These are phyloP conservation scores for Neofelis nebulosa DNA, from an alignment of 2,113 vertebrate genomes.

Conservation along the genomic window DNA sequence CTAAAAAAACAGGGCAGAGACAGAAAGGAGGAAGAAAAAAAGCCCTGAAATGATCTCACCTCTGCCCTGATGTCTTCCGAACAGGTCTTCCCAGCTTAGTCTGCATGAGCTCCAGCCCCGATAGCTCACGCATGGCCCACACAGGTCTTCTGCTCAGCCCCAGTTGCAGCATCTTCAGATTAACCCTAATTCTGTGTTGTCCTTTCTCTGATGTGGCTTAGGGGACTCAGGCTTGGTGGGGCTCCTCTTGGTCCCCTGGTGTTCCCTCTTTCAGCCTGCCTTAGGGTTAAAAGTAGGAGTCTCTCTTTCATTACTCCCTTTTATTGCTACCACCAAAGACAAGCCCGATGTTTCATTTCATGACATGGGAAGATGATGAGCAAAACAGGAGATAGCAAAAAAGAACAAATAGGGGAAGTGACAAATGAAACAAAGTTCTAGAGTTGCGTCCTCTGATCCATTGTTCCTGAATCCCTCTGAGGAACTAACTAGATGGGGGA, in stretches of 20 bases:
- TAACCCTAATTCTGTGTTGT: slow-evolving; percentile 24
- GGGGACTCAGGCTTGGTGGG: neutral
- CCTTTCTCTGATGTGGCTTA: neutral
- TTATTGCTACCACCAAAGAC: neutral
- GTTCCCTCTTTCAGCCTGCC: neutral
- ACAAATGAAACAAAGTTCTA: slow-evolving; percentile 40
- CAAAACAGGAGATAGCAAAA: slow-evolving; percentile 39
- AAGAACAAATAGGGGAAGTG: neutral
- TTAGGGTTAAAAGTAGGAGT: neutral
- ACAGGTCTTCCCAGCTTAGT: neutral
- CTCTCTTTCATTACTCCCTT: neutral
- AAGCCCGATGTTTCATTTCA: neutral
- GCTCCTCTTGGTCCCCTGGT: neutral
- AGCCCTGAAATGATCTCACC: neutral
- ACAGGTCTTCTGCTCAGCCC: neutral
- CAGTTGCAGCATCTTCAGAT: neutral
- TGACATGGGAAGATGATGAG: neutral
- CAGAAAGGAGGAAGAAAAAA: neutral
- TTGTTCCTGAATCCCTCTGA: slow-evolving; percentile 6
- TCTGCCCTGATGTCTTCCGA: neutral
- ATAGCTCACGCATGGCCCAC: neutral
- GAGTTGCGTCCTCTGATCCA: neutral
- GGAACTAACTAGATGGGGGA: neutral
- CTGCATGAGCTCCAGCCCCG: neutral
- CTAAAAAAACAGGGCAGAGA: neutral